Percentiles rank a stretch among this genome's conserved stretches.
Evolutionary conservation across 2,888 invertebrate genomes (phyloP).

Genomic region (Phortica okadai): DNA sequence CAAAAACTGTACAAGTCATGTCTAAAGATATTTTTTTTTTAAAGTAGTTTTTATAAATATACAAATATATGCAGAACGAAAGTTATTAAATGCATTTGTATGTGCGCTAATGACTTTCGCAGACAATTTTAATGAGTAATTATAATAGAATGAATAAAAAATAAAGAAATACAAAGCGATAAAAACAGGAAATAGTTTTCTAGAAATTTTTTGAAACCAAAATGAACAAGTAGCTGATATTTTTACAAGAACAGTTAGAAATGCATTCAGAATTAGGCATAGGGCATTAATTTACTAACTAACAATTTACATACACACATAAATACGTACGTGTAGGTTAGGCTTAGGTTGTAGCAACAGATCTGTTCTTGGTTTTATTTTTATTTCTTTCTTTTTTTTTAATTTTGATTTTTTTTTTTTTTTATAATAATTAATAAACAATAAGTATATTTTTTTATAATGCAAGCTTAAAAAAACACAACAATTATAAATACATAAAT

Average conservation of each 20-base stretch:
- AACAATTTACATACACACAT: conserved; percentile 4
- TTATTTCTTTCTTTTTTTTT: neutral
- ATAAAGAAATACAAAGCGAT: conserved; percentile 15
- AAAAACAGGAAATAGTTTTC: conserved; percentile 48
- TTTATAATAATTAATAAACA: conserved; percentile 28
- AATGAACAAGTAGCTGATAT: conserved; percentile 35
- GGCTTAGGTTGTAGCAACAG: neutral
- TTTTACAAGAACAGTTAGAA: conserved; percentile 36
- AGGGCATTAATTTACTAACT: neutral
- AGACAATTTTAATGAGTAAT: neutral
- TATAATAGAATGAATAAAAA: neutral
- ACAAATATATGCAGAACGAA: neutral
- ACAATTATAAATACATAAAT: too few species aligned
- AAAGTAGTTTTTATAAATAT: neutral
- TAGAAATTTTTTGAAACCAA: conserved; percentile 60
- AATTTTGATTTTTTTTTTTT: conserved; percentile 28
- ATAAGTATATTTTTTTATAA: conserved; percentile 41
- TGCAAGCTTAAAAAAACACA: too few species aligned
- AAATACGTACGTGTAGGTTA: conserved; percentile 36
- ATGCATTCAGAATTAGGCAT: neutral
- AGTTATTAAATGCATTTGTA: neutral
- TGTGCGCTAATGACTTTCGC: neutral
- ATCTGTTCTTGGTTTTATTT: conserved; percentile 36
- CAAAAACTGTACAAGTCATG: too few species aligned
- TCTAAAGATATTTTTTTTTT: too few species aligned